Conservation (phyloP, 2,888 invertebrate genomes). For the Perithous albicinctus region DNA sequence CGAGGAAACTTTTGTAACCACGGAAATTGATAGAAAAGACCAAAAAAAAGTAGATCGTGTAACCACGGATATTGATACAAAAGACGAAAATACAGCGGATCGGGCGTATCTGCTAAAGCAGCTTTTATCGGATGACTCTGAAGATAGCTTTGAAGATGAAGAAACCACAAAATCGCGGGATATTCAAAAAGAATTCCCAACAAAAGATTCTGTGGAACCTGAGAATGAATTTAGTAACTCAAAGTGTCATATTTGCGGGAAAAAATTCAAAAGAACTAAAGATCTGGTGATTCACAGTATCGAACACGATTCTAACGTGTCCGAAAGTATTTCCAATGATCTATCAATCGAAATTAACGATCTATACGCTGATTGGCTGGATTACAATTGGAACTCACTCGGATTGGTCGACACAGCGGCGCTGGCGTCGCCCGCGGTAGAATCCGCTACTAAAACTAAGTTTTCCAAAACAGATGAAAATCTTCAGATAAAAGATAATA, state of each 20-base stretch:
- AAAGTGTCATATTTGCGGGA: constrained; percentile 17
- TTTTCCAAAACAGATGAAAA: neutral
- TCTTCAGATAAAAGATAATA: neutral
- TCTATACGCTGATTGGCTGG: constrained; percentile 16
- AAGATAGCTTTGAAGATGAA: neutral
- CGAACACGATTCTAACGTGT: neutral
- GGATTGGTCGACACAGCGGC: neutral
- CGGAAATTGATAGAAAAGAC: neutral
- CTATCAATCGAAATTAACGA: neutral
- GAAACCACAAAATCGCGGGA: neutral
- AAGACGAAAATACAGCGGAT: no score
- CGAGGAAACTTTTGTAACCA: neutral
- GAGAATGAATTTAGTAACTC: neutral
- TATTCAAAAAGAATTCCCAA: neutral
- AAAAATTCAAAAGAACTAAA: constrained; percentile 18
- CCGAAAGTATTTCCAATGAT: neutral
- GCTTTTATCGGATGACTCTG: constrained; percentile 57
- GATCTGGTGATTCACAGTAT: constrained; percentile 41
- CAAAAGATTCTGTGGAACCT: neutral
- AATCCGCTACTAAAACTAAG: neutral
- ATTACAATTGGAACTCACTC: neutral
- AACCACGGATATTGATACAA: no score
- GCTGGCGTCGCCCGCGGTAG: neutral
- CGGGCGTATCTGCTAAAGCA: constrained; percentile 57
- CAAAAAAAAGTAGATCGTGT: constrained; percentile 43